Base-by-base conservation (phyloP, 2,113 vertebrate genomes). In the Zosterops pallidus region DNA sequence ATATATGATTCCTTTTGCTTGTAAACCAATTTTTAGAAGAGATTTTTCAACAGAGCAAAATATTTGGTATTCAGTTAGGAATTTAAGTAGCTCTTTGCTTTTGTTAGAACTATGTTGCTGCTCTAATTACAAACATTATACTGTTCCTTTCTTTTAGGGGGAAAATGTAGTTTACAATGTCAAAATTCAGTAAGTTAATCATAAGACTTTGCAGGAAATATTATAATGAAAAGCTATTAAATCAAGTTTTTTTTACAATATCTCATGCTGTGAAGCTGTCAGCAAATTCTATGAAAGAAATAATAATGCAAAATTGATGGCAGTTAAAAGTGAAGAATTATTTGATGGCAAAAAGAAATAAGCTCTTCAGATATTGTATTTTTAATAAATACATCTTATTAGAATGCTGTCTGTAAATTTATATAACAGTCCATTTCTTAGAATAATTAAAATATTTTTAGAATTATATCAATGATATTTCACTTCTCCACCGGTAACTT, bases 201-300 rank as follows among this genome's bases (percentile, higher is more conserved):
- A 52, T 89, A 84, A 91, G 94, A 92, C 95, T 87, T 82, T 88
- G 83, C 57, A 89, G 90, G 72, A 92, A 94, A 96, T 92, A 95
- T 81, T 96, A 74, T 57, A 96, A 97, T 89, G 94, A 96, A 96
- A 88, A 95, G 86, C 92, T 96, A 89, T 97, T 97, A 98, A 96
- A 97, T 89, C 88, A 71, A 92, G 35, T 4, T 92, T 96, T 90
- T 92, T 72, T 96, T 94, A 64, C 69, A 92, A 55, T 83, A 87
- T 82, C 86, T 95, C 97, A 95, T 82, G 93, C 95, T 96, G 90
- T 88, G 97, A 97, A 82, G 64, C 93, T 96, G 97, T 94, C 96
- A 97, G 96, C 79, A 15, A 93, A 91, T 94, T 96, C 88, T 97
- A 65, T 69, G 97, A 98, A 93, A 96, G 96, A 98, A 97, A 97